Conservation (phyloP, 2,113 vertebrate species). For the Hoplias malabaricus region DNA sequence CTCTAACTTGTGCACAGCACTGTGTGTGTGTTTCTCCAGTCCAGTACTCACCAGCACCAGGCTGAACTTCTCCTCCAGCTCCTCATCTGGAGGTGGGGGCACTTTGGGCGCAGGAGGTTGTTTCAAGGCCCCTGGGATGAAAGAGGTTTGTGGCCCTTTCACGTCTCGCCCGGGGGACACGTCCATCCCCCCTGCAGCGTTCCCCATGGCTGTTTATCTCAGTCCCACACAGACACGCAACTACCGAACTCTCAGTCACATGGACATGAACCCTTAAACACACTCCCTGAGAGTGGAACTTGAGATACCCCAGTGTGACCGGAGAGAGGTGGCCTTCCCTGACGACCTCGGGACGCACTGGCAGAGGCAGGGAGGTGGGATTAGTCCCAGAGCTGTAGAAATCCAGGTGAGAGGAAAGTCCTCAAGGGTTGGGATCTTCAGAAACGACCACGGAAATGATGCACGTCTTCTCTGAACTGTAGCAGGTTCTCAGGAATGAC, state of each 20-base stretch:
- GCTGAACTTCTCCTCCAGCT: conserved; percentile 83
- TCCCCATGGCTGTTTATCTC: conserved; percentile 76
- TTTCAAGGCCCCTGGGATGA: conserved; percentile 39
- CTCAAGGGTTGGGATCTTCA: neutral
- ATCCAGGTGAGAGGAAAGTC: neutral
- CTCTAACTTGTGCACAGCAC: neutral
- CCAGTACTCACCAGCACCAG: conserved; percentile 79
- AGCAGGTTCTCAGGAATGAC: neutral
- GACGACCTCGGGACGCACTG: neutral
- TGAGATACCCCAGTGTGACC: neutral
- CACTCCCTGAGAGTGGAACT: no score
- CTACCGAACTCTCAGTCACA: no score
- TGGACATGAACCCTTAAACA: neutral
- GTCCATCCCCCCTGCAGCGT: conserved; percentile 81
- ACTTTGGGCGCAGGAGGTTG: conserved; percentile 66
- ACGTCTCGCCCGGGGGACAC: conserved; percentile 61
- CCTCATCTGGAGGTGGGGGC: conserved; percentile 77
- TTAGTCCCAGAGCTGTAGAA: neutral
- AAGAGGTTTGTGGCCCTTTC: conserved; percentile 30
- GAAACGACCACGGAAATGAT: neutral
- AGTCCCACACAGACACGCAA: conserved; percentile 24
- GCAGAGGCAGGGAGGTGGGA: neutral
- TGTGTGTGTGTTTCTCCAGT: neutral
- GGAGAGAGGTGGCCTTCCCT: neutral
- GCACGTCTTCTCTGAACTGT: neutral